phyloP scores from a whole-genome alignment of 1,140 invertebrate species.

The Drosophila auraria region DNA sequence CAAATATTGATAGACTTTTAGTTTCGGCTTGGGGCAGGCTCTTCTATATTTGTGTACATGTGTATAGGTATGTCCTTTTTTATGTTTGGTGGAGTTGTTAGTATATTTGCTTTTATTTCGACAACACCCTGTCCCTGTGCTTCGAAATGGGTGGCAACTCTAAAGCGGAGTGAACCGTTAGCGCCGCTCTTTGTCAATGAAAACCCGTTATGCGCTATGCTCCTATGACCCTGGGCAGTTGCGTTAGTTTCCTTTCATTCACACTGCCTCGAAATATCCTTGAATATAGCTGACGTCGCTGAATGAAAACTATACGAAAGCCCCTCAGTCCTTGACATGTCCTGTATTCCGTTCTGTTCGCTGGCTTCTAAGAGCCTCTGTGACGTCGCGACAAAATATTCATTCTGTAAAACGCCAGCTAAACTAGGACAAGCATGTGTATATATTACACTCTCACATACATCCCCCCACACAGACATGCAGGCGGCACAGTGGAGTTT shows the following conservation, averaged over 20 bases:
- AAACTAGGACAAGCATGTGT: slow-evolving; percentile 77
- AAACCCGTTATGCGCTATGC: slow-evolving; percentile 42
- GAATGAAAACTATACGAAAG: slow-evolving; percentile 46
- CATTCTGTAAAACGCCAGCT: slow-evolving; percentile 71
- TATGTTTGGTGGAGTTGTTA: slow-evolving; percentile 28
- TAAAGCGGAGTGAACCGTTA: slow-evolving; percentile 25
- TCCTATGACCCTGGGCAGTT: slow-evolving; percentile 33
- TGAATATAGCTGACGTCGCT: slow-evolving; percentile 52
- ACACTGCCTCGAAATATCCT: slow-evolving; percentile 42
- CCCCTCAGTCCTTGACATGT: slow-evolving; percentile 72
- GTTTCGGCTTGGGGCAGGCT: slow-evolving; percentile 79
- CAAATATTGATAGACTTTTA: slow-evolving; percentile 77
- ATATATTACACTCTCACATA: slow-evolving; percentile 28
- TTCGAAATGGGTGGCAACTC: slow-evolving; percentile 34
- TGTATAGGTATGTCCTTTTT: slow-evolving; percentile 27
- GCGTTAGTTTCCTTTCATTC: slow-evolving; percentile 51
- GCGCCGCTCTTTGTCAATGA: slow-evolving; percentile 40
- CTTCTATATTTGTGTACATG: slow-evolving; percentile 28
- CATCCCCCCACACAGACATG: slow-evolving; percentile 2
- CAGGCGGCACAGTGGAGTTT: slow-evolving; percentile 24
- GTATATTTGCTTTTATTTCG: slow-evolving; percentile 10
- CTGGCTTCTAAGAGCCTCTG: slow-evolving; percentile 21
- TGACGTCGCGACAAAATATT: slow-evolving; percentile 64
- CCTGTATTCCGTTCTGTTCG: slow-evolving; percentile 33
- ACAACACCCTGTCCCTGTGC: slow-evolving; percentile 22